Conservation (phyloP, 1,140 invertebrate species). For the Drosophila punjabiensis region DNA sequence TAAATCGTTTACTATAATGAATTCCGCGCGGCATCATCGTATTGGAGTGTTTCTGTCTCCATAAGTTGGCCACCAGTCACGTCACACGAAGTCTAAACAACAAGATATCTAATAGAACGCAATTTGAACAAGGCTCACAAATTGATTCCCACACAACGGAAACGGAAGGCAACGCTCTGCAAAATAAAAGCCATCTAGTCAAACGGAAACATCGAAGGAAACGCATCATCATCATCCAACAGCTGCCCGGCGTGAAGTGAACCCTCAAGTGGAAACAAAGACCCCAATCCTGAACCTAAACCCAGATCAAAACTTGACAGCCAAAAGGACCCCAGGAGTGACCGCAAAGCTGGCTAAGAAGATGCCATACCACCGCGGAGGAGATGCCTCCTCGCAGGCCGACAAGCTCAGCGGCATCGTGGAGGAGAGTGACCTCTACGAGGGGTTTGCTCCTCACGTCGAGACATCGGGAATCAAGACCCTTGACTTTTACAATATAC, state of each 20-base stretch:
- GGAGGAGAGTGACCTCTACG: slow-evolving; percentile 90
- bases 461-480: slow-evolving; percentile 89
- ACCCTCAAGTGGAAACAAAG: slow-evolving; percentile 10
- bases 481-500: slow-evolving; percentile 85
- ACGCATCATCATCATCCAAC: slow-evolving; percentile 5
- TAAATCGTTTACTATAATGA: slow-evolving; percentile 82
- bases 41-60: slow-evolving; percentile 85
- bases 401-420: slow-evolving; percentile 87
- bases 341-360: slow-evolving; percentile 68
- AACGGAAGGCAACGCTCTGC: slow-evolving; percentile 18
- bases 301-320: slow-evolving; percentile 46
- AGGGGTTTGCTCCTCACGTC: slow-evolving; percentile 90
- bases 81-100: slow-evolving; percentile 18
- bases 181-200: slow-evolving; percentile 41
- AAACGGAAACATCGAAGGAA: slow-evolving; percentile 45
- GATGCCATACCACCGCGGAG: slow-evolving; percentile 84
- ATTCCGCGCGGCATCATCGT: slow-evolving; percentile 84
- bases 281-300: slow-evolving; percentile 9
- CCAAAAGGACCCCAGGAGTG: background rate
- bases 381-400: slow-evolving; percentile 73
- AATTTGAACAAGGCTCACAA: slow-evolving; percentile 36
- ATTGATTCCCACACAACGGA: slow-evolving; percentile 21
- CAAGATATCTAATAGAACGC: slow-evolving; percentile 18
- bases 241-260: slow-evolving; percentile 27
- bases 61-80: slow-evolving; percentile 60